Evolutionary conservation across 2,888 invertebrate genomes (phyloP), one percentile per base, ranked within the genome.

Genomic region (Chrysopilus asiliformis): DNA sequence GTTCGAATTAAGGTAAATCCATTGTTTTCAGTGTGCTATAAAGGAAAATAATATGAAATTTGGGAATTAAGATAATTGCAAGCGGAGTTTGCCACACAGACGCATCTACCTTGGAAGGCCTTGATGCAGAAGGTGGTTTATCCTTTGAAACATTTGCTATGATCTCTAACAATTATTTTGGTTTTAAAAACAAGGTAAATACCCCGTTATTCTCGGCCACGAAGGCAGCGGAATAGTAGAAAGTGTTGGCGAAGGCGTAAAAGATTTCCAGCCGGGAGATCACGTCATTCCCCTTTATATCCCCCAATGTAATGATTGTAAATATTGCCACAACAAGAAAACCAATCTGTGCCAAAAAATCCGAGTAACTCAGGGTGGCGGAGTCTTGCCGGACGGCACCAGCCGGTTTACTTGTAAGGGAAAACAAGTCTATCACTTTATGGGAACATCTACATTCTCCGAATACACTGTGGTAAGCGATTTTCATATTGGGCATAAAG

Each of bases 141-240:
- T n/a, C n/a, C n/a, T n/a, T n/a, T n/a, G n/a, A n/a, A n/a, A n/a
- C n/a, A n/a, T n/a, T n/a, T n/a, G n/a, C n/a, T n/a, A n/a, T n/a
- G n/a, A n/a, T n/a, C n/a, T n/a, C n/a, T n/a, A n/a, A n/a, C n/a
- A n/a, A n/a, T n/a, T n/a, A n/a, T n/a, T n/a, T n/a, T n/a, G n/a
- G n/a, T n/a, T n/a, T n/a, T n/a, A n/a, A n/a, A n/a, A n/a, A n/a
- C n/a, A n/a, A n/a, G n/a, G 91, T 4, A 65, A 79, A 10, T 94
- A 94, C 52, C 97, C 97, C 1, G 83, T 85, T 4, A 68, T 98
- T 46, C 68, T 98, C 32, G 98, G 98, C 0, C 98, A 98, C 54
- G 98, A 98, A 66, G 97, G 97, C 22, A 82, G 79, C 38, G 95
- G 95, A 24, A 74, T 95, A 49, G 94, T 97, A n/a, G 97, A 95